These are phyloP conservation scores for Iphiclides podalirius DNA, from an alignment of 2,888 invertebrate species.

Conservation along the genomic window DNA sequence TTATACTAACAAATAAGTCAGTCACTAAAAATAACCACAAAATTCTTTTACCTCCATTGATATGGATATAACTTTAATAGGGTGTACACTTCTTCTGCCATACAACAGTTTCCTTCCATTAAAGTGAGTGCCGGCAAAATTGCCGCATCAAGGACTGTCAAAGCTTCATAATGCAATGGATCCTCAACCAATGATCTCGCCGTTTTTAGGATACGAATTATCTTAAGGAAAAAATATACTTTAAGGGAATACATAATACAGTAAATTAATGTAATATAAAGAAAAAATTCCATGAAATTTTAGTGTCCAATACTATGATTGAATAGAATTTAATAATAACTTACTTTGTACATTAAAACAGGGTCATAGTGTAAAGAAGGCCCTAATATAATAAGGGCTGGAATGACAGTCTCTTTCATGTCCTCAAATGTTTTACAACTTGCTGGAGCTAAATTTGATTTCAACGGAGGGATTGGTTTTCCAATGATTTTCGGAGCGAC, in stretches of 20 bases:
- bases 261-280: no score
- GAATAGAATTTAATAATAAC: no score
- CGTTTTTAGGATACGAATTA: conserved; percentile 67
- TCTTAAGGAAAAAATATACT: conserved; percentile 41
- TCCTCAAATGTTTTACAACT: conserved; percentile 86
- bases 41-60: conserved; percentile 84
- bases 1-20: no score
- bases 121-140: conserved; percentile 95
- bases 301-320: no score
- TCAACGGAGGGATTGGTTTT: conserved; percentile 71
- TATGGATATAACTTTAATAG: conserved; percentile 93
- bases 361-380: conserved; percentile 93
- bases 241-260: no score
- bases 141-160: conserved; percentile 92
- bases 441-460: conserved; percentile 81
- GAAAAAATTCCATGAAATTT: no score
- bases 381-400: conserved; percentile 92
- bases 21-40: no score
- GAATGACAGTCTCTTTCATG: conserved; percentile 87
- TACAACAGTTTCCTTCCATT: conserved; percentile 96
- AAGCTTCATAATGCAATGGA: conserved; percentile 88
- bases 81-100: conserved; percentile 97
- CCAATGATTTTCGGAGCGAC: conserved; percentile 86
- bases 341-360: conserved; percentile 91
- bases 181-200: conserved; percentile 64